Evolutionary conservation across 2,797 vertebrate species (phyloP).

Genomic region (Phaenicophaeus curvirostris): DNA sequence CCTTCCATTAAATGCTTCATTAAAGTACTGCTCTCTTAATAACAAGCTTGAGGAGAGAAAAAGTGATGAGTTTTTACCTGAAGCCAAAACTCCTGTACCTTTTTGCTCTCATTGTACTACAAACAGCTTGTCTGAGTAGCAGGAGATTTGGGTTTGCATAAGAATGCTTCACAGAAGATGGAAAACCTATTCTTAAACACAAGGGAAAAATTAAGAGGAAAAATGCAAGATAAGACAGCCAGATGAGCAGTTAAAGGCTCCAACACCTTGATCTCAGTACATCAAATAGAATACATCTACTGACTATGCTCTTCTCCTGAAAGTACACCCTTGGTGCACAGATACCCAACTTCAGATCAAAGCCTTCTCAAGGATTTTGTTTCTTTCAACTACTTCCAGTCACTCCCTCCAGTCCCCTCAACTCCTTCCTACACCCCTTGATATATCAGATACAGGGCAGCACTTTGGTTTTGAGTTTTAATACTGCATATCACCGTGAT

Average conservation of each 20-base stretch:
- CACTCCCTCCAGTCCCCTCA: not conserved
- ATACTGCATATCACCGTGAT: not conserved
- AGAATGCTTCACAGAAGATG: not conserved
- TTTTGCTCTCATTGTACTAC: not conserved
- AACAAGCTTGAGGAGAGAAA: not conserved
- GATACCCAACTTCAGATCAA: constrained; percentile 18
- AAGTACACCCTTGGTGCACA: not conserved
- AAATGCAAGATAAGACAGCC: not conserved
- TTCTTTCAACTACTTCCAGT: not conserved
- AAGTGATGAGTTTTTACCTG: not conserved
- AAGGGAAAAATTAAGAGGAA: constrained; percentile 2
- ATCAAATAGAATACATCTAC: constrained; percentile 45
- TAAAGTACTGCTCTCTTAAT: not conserved
- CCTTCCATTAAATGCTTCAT: not conserved
- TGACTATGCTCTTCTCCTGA: not conserved
- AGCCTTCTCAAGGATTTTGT: not conserved
- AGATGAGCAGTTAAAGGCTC: constrained; percentile 27
- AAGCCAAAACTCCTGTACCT: not conserved
- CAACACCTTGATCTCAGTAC: not conserved
- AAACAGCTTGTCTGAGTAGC: not conserved
- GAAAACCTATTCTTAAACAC: not conserved
- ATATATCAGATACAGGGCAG: not conserved
- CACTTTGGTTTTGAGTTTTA: rapidly evolving
- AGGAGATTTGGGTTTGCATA: constrained; percentile 11
- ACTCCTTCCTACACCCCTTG: not conserved